A percentile compares a stretch with the other conserved stretches of the same genome.
Conservation (phyloP, 1,140 invertebrate genomes). For the Calliopsis andreniformis region DNA sequence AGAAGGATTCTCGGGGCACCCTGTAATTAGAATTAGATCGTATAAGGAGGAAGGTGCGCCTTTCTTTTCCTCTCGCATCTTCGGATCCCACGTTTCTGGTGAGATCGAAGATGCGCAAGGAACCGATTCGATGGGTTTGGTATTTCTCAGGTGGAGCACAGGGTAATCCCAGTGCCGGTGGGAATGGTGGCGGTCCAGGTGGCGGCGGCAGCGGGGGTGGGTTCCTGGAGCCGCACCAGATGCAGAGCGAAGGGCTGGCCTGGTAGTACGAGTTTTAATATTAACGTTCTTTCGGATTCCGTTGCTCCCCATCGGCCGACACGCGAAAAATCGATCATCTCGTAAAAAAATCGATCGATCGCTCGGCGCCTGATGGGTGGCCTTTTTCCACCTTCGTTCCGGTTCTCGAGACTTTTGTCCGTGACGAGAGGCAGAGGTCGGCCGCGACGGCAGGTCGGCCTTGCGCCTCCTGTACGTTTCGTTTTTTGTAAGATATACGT, state of each 20-base stretch:
- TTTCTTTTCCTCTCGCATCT: background rate
- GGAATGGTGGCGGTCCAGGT: constrained; percentile 77
- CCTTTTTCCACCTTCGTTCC: constrained; percentile 20
- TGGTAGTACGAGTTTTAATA: constrained; percentile 84
- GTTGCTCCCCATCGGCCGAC: constrained; percentile 37
- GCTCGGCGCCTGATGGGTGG: constrained; percentile 6
- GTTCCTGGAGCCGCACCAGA: constrained; percentile 87
- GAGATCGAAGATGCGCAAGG: constrained; percentile 21
- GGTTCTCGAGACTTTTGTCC: background rate
- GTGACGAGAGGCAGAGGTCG: background rate
- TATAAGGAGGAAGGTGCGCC: background rate
- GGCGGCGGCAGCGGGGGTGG: constrained; percentile 82
- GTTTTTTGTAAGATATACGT: constrained; percentile 59
- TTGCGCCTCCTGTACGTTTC: constrained; percentile 25
- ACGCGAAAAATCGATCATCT: constrained; percentile 31
- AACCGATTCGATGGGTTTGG: constrained; percentile 57
- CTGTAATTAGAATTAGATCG: background rate
- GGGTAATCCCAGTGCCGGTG: constrained; percentile 78
- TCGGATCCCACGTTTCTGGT: constrained; percentile 11
- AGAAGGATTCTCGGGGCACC: background rate
- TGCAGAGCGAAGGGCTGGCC: constrained; percentile 88
- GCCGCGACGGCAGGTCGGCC: constrained; percentile 16
- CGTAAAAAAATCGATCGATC: background rate
- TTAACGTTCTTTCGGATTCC: constrained; percentile 67
- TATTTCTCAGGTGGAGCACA: constrained; percentile 77